Base-by-base conservation (phyloP, 2,888 invertebrate genomes). In the Augochlorella aurata region DNA sequence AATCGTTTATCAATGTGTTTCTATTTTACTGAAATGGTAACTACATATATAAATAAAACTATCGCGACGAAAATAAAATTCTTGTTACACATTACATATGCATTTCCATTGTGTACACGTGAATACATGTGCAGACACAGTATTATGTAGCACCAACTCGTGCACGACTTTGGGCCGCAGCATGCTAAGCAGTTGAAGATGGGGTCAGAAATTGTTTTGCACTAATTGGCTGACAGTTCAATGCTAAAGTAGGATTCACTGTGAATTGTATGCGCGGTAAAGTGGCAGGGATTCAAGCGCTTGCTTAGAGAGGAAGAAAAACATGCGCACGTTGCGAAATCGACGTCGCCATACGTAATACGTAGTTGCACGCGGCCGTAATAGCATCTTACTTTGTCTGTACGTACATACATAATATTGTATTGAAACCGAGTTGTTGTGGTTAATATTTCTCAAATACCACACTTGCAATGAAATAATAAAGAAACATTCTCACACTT, bases 401-500 rank as follows among this genome's bases (percentile, higher is more conserved):
- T 38, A 10, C 21, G 5, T 21, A n/a, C 9, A n/a, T 10, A 1
- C n/a, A 29, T 24, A 61, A 63, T 8, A 24, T 14, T 68, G 21
- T 12, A 49, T 24, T 49, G 4, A 10, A 72, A 24, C 14, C 21
- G 18, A 38, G 7, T 38, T n/a, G 12, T 47, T 38, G n/a, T 72
- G 80, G 72, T 80, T 80, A 80, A 18, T 24, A 52, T 68, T 68
- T 12, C 14, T 29, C 8, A 10, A 65, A 10, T 29, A 65, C 14
- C 29, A 5, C 0, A 24, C 14, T 1, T 38, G 2, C 24, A 45
- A 54, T 45, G 29, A 68, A 9, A 3, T 38, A 16, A 38, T 0
- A 65, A 54, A 54, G 5, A 21, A 18, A 16, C 21, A 29, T 45
- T 45, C 7, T 9, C 5, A 54, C 21, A 58, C 3, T 29, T 10